Evolutionary conservation across 1,140 invertebrate species (phyloP).

Genomic region (Schlechtendalia chinensis): DNA sequence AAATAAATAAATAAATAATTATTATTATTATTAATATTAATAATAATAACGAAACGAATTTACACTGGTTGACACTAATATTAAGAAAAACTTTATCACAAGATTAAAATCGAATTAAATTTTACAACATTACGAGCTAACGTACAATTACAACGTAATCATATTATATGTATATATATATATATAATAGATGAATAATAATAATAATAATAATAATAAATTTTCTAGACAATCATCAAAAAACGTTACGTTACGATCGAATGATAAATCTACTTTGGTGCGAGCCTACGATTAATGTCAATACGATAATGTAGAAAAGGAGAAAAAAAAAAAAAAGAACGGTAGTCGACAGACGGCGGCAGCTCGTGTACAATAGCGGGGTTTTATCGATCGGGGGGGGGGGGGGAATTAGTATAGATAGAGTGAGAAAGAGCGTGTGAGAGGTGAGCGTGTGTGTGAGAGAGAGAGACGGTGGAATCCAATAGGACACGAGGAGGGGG

Average conservation of each 20-base stretch:
- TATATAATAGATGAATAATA: not conserved
- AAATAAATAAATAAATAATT: too few relatives aligned
- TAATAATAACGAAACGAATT: conserved; percentile 40
- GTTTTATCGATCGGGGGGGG: too few relatives aligned
- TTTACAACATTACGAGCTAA: conserved; percentile 22
- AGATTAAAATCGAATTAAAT: conserved; percentile 43
- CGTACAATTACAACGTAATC: conserved; percentile 30
- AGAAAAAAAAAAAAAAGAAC: too few relatives aligned
- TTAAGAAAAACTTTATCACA: conserved; percentile 42
- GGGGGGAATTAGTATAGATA: too few relatives aligned
- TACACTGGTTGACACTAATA: conserved; percentile 22
- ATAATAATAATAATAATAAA: not conserved
- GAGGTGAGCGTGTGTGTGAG: too few relatives aligned
- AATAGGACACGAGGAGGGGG: too few relatives aligned
- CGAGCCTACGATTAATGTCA: not conserved
- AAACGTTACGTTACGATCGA: not conserved
- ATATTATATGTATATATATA: conserved; percentile 2
- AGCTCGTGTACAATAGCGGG: not conserved
- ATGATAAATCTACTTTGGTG: conserved; percentile 21
- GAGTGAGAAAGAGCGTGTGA: too few relatives aligned
- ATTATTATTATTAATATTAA: conserved; percentile 46
- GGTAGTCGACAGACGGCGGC: too few relatives aligned
- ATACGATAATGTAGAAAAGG: conserved; percentile 5
- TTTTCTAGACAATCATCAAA: not conserved
- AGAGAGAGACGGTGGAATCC: too few relatives aligned